Conservation (phyloP, 2,113 vertebrate genomes). For the Cnemophilus loriae region DNA sequence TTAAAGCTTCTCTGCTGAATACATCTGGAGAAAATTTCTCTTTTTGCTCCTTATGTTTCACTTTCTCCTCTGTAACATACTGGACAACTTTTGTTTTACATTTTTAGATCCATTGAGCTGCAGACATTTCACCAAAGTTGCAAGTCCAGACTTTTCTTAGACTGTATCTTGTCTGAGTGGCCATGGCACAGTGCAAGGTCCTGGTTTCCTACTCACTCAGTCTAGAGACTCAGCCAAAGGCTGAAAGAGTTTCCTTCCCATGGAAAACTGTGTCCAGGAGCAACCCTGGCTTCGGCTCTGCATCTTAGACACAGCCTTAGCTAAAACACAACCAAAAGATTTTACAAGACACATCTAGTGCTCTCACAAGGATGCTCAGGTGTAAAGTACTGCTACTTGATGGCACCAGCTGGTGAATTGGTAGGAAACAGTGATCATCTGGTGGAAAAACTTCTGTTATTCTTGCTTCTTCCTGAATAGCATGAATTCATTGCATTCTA, state of each 20-base stretch:
- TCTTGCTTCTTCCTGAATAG: background rate
- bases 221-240: background rate
- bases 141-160: background rate
- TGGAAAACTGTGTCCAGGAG: background rate
- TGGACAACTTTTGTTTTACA: background rate
- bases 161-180: background rate
- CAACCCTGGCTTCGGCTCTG: background rate
- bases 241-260: background rate
- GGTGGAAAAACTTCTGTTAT: background rate
- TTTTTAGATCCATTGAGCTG: background rate
- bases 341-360: background rate
- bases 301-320: background rate
- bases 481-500: background rate
- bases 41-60: background rate
- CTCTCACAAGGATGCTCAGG: background rate
- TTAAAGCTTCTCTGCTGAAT: background rate
- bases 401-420: background rate
- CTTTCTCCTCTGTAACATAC: background rate
- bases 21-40: background rate
- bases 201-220: background rate
- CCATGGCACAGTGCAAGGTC: no score
- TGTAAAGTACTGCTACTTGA: background rate
- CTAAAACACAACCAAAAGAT: background rate
- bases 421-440: background rate
- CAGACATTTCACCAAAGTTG: background rate